Conservation (phyloP, 2,888 invertebrate genomes). For the Junonia oenone region DNA sequence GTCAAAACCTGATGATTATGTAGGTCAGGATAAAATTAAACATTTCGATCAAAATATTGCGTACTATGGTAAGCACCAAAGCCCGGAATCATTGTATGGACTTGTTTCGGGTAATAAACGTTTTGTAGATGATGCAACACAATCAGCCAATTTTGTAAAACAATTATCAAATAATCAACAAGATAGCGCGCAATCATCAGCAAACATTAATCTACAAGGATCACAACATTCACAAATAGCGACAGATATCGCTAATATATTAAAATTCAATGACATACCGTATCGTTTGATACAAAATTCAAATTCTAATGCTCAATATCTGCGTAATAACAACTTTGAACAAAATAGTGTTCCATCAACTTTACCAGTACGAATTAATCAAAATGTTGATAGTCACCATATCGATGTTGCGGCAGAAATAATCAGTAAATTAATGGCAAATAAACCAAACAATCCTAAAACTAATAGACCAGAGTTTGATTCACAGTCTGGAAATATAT, state of each 20-base stretch:
- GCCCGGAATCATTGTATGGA: slow-evolving; percentile 43
- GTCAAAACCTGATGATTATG: slow-evolving; percentile 53
- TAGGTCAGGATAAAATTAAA: slow-evolving; percentile 42
- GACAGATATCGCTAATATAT: slow-evolving; percentile 49
- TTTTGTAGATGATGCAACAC: slow-evolving; percentile 42
- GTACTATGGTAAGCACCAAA: slow-evolving; percentile 47
- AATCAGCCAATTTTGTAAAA: slow-evolving; percentile 41
- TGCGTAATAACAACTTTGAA: slow-evolving; percentile 55
- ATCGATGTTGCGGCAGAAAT: slow-evolving; percentile 59
- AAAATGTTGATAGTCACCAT: slow-evolving; percentile 67
- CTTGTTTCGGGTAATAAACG: slow-evolving; percentile 38
- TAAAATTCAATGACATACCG: slow-evolving; percentile 66
- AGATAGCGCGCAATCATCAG: slow-evolving; percentile 48
- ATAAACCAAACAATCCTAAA: slow-evolving; percentile 46
- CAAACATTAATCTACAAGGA: slow-evolving; percentile 44
- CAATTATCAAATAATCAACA: slow-evolving; percentile 45
- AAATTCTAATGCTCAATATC: slow-evolving; percentile 45
- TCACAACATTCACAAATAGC: slow-evolving; percentile 44
- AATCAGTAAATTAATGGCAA: slow-evolving; percentile 54
- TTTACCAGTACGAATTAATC: slow-evolving; percentile 60
- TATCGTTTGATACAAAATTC: slow-evolving; percentile 56
- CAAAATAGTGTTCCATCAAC: slow-evolving; percentile 52
- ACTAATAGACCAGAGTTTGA: slow-evolving; percentile 57
- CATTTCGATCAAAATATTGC: slow-evolving; percentile 45
- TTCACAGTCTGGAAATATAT: slow-evolving; percentile 40